phyloP scores from a whole-genome alignment of 2,797 vertebrate species.

The Halcyon smyrnensis region DNA sequence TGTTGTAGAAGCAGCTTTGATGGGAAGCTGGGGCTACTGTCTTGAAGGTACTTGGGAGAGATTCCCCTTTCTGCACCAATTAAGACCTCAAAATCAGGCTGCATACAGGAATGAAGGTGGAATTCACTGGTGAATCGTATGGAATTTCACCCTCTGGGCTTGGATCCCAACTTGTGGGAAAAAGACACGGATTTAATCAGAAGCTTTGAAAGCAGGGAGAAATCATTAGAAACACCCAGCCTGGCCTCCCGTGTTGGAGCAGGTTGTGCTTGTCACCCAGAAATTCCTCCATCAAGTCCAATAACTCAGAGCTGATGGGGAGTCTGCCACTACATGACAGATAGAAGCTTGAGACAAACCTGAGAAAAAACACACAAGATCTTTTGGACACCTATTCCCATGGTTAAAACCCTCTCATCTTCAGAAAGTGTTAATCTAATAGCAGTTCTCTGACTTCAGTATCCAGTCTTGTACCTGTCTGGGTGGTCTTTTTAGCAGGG shows the following conservation, averaged over 20 bases:
- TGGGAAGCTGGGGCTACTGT: not conserved
- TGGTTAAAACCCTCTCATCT: not conserved
- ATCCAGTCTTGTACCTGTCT: not conserved
- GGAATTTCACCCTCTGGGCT: conserved; percentile 50
- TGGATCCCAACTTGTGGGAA: not conserved
- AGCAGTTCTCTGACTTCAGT: not conserved
- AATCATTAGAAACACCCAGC: not conserved
- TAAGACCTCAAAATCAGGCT: not conserved
- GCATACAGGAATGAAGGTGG: not conserved
- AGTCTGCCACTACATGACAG: not conserved
- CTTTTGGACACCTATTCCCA: not conserved
- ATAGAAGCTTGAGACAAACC: not conserved
- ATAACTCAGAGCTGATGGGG: not conserved
- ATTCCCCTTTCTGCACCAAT: not conserved
- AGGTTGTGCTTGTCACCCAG: not conserved
- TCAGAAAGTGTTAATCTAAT: not conserved
- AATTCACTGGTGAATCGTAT: not conserved
- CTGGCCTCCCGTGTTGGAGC: not conserved
- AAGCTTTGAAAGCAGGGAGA: not conserved
- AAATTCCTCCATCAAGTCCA: not conserved
- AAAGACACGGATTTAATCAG: not conserved
- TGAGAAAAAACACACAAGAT: not conserved
- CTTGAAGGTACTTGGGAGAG: not conserved
- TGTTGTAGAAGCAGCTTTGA: not conserved
- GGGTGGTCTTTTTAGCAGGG: not conserved